Percentiles rank a stretch among this genome's conserved stretches.
These are phyloP conservation scores for Mylabris sibirica DNA, from an alignment of 2,888 invertebrate species.

Conservation along the genomic window DNA sequence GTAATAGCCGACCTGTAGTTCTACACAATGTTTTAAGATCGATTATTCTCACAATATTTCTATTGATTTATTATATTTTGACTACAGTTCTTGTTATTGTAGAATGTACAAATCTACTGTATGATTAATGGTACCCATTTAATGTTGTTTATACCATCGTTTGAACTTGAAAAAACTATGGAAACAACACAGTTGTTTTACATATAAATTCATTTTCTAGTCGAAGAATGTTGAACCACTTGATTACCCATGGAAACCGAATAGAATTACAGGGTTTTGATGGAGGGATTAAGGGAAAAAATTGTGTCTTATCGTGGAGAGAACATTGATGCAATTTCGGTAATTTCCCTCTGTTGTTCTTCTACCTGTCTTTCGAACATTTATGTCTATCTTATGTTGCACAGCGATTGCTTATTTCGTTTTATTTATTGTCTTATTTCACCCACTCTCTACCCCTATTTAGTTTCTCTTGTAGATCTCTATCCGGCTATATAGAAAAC, in stretches of 20 bases:
- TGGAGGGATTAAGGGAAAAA: slow-evolving; percentile 40
- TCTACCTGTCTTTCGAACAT: slow-evolving; percentile 48
- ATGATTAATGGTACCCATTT: not conserved
- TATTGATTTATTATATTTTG: slow-evolving; percentile 5
- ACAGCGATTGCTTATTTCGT: slow-evolving; percentile 53
- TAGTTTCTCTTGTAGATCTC: slow-evolving; percentile 28
- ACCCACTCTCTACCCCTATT: slow-evolving; percentile 46
- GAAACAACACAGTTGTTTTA: not conserved
- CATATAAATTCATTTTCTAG: not conserved
- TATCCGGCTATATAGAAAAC: slow-evolving; percentile 13
- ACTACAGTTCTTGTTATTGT: not conserved
- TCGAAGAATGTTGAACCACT: not conserved
- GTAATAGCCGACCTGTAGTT: too few relatives aligned
- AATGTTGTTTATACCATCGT: not conserved
- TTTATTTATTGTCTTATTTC: slow-evolving; percentile 57
- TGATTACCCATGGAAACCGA: not conserved
- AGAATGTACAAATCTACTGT: not conserved
- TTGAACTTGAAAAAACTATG: too few relatives aligned
- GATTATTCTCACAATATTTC: not conserved
- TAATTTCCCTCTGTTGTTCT: slow-evolving; percentile 51
- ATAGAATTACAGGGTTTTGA: slow-evolving; percentile 42
- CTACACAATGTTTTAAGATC: not conserved
- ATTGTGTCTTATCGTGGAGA: slow-evolving; percentile 48
- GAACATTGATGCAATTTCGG: slow-evolving; percentile 51
- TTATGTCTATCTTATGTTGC: slow-evolving; percentile 41